Conservation (phyloP, 2,797 vertebrate genomes). For the Rhynchotus rufescens region DNA sequence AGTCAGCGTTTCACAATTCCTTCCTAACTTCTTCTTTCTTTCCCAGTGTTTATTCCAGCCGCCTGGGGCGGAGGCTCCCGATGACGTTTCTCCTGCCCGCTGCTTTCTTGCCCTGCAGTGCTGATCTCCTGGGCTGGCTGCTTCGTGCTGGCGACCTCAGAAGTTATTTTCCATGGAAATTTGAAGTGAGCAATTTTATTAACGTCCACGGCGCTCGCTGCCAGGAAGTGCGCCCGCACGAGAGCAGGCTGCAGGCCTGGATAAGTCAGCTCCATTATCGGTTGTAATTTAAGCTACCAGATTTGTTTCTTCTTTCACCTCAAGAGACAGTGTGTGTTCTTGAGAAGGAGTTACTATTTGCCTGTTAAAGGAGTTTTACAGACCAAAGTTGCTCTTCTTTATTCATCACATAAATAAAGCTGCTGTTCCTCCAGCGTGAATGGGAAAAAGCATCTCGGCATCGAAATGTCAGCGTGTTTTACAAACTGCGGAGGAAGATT, state of each 20-base stretch:
- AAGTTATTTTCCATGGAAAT: fast-evolving
- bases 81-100: neutral
- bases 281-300: neutral
- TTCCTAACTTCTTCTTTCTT: fast-evolving
- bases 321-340: neutral
- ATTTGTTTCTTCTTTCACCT: neutral
- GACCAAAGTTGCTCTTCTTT: neutral
- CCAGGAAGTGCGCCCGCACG: neutral
- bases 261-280: neutral
- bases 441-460: neutral
- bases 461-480: neutral
- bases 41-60: neutral
- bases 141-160: neutral
- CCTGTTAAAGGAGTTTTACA: neutral
- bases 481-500: neutral
- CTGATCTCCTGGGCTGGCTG: neutral
- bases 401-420: neutral
- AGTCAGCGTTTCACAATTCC: fast-evolving
- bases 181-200: neutral
- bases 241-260: neutral
- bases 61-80: neutral
- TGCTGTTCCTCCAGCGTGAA: neutral
- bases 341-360: neutral
- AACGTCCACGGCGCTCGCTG: neutral
- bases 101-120: neutral